These are phyloP conservation scores for Euspilapteryx auroguttella DNA, from an alignment of 2,888 invertebrate species.

Conservation along the genomic window DNA sequence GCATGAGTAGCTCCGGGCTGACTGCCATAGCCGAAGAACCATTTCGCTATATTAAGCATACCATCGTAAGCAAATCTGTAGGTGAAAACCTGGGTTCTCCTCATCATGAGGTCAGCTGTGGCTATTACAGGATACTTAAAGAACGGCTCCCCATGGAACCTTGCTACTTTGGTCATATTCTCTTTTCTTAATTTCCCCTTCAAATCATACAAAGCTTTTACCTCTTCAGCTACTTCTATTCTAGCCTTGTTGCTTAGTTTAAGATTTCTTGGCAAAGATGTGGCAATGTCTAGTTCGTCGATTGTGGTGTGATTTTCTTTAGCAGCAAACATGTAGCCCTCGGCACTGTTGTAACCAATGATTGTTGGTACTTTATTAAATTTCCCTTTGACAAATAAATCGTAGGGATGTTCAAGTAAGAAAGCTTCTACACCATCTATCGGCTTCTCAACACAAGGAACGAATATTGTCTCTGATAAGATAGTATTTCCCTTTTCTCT, in stretches of 20 bases:
- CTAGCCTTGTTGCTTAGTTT: constrained; percentile 17
- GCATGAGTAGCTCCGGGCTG: constrained; percentile 43
- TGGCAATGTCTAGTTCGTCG: constrained; percentile 21
- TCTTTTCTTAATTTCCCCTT: constrained; percentile 32
- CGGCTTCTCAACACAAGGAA: constrained; percentile 34
- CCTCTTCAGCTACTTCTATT: constrained; percentile 14
- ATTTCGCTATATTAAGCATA: constrained; percentile 33
- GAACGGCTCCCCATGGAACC: constrained; percentile 32
- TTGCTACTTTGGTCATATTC: constrained; percentile 24
- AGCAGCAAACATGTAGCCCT: constrained; percentile 38
- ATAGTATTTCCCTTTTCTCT: constrained; percentile 30
- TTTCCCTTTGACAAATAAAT: constrained; percentile 21
- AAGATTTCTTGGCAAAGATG: constrained; percentile 33
- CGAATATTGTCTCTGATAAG: constrained; percentile 39
- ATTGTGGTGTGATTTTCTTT: constrained; percentile 41
- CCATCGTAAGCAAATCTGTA: constrained; percentile 38
- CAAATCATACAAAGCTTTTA: constrained; percentile 37
- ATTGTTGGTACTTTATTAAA: constrained; percentile 35
- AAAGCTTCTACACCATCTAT: constrained; percentile 20
- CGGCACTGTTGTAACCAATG: constrained; percentile 35
- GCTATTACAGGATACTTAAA: constrained; percentile 29
- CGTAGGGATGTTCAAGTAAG: constrained; percentile 28
- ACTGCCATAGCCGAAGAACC: constrained; percentile 17
- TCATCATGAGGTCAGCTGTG: constrained; percentile 23
- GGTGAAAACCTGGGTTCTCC: constrained; percentile 19